A percentile compares a stretch with the other conserved stretches of the same genome.
Conservation (phyloP, 2,797 vertebrate genomes). For the Betta splendens region DNA sequence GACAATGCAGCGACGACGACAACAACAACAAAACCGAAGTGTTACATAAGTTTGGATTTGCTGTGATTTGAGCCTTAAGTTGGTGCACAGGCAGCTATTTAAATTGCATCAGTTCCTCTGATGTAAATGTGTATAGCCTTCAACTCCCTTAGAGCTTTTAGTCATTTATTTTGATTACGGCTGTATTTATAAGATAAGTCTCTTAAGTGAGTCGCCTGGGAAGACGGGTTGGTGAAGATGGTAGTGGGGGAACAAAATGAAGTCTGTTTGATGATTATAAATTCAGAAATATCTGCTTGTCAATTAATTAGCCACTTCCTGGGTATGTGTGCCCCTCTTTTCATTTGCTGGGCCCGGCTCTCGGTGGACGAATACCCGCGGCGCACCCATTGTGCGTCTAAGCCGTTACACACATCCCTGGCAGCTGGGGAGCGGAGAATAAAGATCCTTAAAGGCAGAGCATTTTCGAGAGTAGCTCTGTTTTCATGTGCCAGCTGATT, state of each 20-base stretch:
- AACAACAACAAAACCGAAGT: slow-evolving; percentile 21
- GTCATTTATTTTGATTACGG: slow-evolving; percentile 86
- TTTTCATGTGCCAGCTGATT: slow-evolving; percentile 48
- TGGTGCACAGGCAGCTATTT: slow-evolving; percentile 64
- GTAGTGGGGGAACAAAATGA: slow-evolving; percentile 78
- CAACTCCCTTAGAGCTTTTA: slow-evolving; percentile 76
- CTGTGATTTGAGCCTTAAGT: slow-evolving; percentile 60
- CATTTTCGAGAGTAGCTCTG: slow-evolving; percentile 61
- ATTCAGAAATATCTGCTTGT: slow-evolving; percentile 79
- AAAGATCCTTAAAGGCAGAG: slow-evolving; percentile 70
- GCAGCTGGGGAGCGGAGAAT: slow-evolving; percentile 57
- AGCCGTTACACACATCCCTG: slow-evolving; percentile 53
- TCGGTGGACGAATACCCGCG: slow-evolving; percentile 70
- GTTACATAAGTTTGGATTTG: slow-evolving; percentile 68
- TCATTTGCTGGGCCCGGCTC: slow-evolving; percentile 64
- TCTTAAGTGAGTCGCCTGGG: slow-evolving; percentile 76
- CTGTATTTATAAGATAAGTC: slow-evolving; percentile 87
- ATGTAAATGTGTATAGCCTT: slow-evolving; percentile 76
- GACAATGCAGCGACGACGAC: slow-evolving; percentile 10
- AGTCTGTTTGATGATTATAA: slow-evolving; percentile 83
- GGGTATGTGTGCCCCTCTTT: slow-evolving; percentile 57
- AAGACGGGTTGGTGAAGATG: slow-evolving; percentile 65
- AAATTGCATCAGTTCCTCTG: slow-evolving; percentile 77
- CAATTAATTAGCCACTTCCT: slow-evolving; percentile 82
- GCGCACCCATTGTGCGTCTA: slow-evolving; percentile 64